phyloP scores from a whole-genome alignment of 2,888 invertebrate genomes.

The Tryphoninae sp. region DNA sequence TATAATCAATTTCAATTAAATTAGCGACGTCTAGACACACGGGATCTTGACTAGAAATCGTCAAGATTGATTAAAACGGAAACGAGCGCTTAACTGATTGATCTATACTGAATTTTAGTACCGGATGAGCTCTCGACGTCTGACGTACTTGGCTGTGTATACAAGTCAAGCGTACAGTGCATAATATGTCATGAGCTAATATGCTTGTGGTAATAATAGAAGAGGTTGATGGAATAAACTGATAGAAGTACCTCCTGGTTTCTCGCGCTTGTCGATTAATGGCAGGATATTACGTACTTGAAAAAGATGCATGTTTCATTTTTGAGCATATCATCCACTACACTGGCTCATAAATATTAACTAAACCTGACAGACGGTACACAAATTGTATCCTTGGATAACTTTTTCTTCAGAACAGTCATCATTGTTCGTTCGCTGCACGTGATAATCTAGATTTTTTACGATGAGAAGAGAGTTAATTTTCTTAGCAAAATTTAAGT shows the following conservation, averaged over 20 bases:
- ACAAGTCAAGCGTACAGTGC: not conserved
- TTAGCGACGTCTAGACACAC: constrained; percentile 6
- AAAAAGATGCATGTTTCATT: too few species aligned
- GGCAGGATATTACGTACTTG: constrained; percentile 56
- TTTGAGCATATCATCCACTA: too few species aligned
- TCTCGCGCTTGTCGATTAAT: constrained; percentile 56
- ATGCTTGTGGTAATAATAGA: constrained; percentile 30
- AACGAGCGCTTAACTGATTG: constrained; percentile 33
- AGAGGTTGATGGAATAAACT: constrained; percentile 30
- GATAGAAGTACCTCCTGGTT: constrained; percentile 41
- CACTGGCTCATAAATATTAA: not conserved
- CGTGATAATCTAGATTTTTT: not conserved
- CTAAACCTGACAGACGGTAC: not conserved
- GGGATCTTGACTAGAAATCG: not conserved
- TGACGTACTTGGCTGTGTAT: constrained; percentile 23
- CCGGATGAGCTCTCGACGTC: constrained; percentile 40
- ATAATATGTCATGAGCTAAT: constrained; percentile 41
- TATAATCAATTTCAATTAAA: constrained; percentile 16
- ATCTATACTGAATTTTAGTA: constrained; percentile 30
- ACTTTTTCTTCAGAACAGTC: not conserved
- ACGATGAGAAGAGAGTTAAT: not conserved
- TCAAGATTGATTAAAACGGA: constrained; percentile 43
- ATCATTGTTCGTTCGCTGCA: not conserved
- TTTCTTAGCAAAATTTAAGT: too few species aligned
- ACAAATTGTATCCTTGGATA: not conserved